phyloP scores from a whole-genome alignment of 2,888 invertebrate species.

The Platycheirus albimanus region DNA sequence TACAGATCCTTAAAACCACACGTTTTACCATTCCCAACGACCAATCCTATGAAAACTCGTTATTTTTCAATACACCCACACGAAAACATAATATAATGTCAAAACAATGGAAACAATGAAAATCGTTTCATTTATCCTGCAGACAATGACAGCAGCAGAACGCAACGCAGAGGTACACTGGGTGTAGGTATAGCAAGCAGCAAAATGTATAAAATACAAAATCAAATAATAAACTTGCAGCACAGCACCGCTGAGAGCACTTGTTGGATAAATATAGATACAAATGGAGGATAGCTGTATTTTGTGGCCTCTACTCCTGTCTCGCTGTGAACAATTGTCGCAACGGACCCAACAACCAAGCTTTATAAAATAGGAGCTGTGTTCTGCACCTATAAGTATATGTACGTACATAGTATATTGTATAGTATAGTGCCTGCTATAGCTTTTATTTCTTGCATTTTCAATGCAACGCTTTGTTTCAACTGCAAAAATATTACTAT shows the following conservation, averaged over 20 bases:
- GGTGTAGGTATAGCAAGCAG: neutral
- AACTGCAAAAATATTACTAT: slow-evolving; percentile 41
- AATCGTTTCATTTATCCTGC: slow-evolving; percentile 43
- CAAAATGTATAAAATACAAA: slow-evolving; percentile 37
- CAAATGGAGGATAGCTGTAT: slow-evolving; percentile 1
- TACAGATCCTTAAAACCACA: too few relatives aligned
- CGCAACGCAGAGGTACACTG: too few relatives aligned
- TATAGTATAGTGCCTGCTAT: too few relatives aligned
- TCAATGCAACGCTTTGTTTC: slow-evolving; percentile 37
- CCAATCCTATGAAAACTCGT: slow-evolving; percentile 5
- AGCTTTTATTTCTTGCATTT: neutral
- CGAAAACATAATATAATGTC: slow-evolving; percentile 27
- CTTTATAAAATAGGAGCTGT: slow-evolving; percentile 33
- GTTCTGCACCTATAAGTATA: too few relatives aligned
- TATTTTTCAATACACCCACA: slow-evolving; percentile 23
- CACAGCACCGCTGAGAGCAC: slow-evolving; percentile 34
- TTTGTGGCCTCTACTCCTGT: slow-evolving; percentile 16
- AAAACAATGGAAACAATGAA: slow-evolving; percentile 34
- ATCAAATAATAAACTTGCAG: slow-evolving; percentile 37
- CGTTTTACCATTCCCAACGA: neutral
- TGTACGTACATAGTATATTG: too few relatives aligned
- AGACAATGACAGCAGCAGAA: slow-evolving; percentile 30
- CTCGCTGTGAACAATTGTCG: slow-evolving; percentile 28
- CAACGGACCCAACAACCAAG: neutral
- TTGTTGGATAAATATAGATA: slow-evolving; percentile 31